Evolutionary conservation across 2,888 invertebrate genomes (phyloP).

Genomic region (Pyrochroa serraticornis): DNA sequence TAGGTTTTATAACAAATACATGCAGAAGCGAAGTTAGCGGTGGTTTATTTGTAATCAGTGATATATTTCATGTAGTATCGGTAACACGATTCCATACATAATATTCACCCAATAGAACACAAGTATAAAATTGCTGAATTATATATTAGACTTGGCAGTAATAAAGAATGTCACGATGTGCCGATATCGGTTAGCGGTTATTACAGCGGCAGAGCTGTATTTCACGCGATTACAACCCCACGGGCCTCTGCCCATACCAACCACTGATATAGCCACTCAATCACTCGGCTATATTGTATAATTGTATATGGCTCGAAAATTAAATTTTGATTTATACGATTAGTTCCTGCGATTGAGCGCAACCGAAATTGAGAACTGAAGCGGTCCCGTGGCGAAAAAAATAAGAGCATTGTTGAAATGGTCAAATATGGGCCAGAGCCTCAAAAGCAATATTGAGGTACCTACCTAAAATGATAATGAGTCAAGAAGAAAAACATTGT

Average conservation of each 20-base stretch:
- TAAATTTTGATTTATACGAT: constrained; percentile 43
- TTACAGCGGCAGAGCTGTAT: constrained; percentile 24
- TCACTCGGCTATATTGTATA: constrained; percentile 34
- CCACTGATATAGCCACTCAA: constrained; percentile 28
- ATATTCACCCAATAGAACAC: constrained; percentile 30
- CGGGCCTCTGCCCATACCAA: constrained; percentile 12
- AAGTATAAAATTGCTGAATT: constrained; percentile 32
- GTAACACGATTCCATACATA: constrained; percentile 20
- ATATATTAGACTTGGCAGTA: constrained; percentile 27
- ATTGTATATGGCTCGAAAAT: constrained; percentile 42
- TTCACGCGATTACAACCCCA: constrained; percentile 30
- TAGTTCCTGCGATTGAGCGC: constrained; percentile 31
- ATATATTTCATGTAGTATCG: constrained; percentile 18
- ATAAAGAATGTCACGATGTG: constrained; percentile 29
- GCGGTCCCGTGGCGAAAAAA: no score
- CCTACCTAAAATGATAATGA: no score
- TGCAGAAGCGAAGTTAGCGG: constrained; percentile 7
- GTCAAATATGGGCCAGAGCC: no score
- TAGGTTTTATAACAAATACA: constrained; percentile 6
- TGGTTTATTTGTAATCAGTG: constrained; percentile 9
- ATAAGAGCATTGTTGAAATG: no score
- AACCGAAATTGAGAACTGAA: neutral
- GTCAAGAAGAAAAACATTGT: no score
- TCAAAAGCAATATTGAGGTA: no score
- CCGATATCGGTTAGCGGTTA: constrained; percentile 27